Evolutionary conservation across 2,113 vertebrate species (phyloP).

Genomic region (Otis tarda): DNA sequence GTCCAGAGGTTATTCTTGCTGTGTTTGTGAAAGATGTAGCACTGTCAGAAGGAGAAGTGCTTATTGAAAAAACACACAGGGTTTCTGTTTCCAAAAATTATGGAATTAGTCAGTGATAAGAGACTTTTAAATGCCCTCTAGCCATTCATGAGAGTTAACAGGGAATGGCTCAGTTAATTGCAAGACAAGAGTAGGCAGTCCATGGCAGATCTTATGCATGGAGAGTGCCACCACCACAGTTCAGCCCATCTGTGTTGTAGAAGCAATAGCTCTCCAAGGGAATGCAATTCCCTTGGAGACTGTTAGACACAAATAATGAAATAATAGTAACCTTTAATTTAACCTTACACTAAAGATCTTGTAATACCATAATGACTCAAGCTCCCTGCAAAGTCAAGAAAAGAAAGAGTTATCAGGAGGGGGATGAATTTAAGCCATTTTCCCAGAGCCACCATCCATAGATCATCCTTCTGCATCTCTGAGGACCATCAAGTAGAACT

Average conservation of each 20-base stretch:
- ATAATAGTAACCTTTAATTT: neutral
- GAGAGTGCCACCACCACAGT: neutral
- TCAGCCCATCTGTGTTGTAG: neutral
- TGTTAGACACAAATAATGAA: neutral
- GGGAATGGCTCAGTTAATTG: constrained; percentile 9
- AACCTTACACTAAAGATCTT: neutral
- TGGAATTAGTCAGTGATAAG: constrained; percentile 63
- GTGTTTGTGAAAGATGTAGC: constrained; percentile 75
- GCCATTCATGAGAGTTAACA: neutral
- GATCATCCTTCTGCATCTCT: neutral
- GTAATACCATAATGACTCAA: neutral
- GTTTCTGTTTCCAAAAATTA: constrained; percentile 72
- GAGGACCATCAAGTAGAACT: neutral
- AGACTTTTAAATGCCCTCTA: constrained; percentile 29
- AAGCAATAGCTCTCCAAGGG: neutral
- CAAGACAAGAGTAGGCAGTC: neutral
- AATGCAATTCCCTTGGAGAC: neutral
- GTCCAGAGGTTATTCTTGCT: constrained; percentile 75
- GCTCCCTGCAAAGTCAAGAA: neutral
- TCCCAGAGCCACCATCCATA: neutral
- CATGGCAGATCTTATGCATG: neutral
- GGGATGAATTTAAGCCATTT: neutral
- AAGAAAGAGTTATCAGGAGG: neutral
- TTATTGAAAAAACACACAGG: constrained; percentile 78
- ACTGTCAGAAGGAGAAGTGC: constrained; percentile 73